Percentiles rank a stretch among this genome's conserved stretches.
These are phyloP conservation scores for Psix sp. DNA, from an alignment of 1,140 invertebrate genomes.

Conservation along the genomic window DNA sequence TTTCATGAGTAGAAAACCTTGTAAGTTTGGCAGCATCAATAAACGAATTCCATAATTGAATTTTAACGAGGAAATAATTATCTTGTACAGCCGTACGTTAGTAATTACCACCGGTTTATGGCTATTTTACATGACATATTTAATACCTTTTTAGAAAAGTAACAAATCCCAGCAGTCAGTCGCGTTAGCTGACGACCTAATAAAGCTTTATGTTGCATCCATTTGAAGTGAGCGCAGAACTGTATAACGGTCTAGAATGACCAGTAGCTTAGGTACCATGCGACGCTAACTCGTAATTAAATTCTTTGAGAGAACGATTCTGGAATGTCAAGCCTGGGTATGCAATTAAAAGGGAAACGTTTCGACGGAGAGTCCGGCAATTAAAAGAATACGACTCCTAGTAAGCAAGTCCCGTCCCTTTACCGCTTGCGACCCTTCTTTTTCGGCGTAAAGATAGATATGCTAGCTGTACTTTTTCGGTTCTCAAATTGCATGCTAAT, in stretches of 20 bases:
- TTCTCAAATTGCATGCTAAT: constrained; percentile 70
- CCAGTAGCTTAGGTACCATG: constrained; percentile 59
- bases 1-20: too few species aligned
- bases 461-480: constrained; percentile 54
- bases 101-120: constrained; percentile 53
- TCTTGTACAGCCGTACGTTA: constrained; percentile 23
- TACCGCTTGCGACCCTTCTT: constrained; percentile 30
- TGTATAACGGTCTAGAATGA: constrained; percentile 60
- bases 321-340: constrained; percentile 71
- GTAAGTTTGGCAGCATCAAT: not conserved
- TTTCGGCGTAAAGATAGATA: constrained; percentile 57
- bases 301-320: constrained; percentile 76
- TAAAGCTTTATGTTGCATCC: constrained; percentile 67
- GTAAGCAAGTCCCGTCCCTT: constrained; percentile 64
- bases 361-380: constrained; percentile 72
- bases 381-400: constrained; percentile 74
- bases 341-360: constrained; percentile 76
- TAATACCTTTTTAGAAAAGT: constrained; percentile 58
- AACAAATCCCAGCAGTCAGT: constrained; percentile 60
- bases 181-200: constrained; percentile 60
- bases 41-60: constrained; percentile 2
- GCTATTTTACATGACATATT: constrained; percentile 59
- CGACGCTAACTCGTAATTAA: constrained; percentile 72
- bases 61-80: constrained; percentile 44
- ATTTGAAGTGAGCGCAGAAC: constrained; percentile 60